Conservation (phyloP, 2,113 vertebrate species). For the Catagonus wagneri region DNA sequence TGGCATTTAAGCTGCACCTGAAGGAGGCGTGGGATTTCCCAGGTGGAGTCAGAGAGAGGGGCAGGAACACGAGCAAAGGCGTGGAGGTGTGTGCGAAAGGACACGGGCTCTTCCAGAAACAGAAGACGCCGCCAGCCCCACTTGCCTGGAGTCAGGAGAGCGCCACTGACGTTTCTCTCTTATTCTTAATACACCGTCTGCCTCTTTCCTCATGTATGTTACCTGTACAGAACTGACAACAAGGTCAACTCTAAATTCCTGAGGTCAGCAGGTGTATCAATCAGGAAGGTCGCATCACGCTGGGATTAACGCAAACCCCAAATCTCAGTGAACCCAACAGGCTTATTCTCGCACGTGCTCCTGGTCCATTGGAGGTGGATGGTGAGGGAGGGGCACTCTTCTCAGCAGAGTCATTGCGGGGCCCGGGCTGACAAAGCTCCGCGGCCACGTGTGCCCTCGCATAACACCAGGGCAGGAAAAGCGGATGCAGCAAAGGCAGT, state of each 20-base stretch:
- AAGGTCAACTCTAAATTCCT: not conserved
- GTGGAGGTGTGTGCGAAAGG: not conserved
- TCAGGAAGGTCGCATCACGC: not conserved
- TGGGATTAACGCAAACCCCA: not conserved
- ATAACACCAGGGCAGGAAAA: not conserved
- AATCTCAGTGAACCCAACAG: not conserved
- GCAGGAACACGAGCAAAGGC: not conserved
- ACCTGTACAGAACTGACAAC: not conserved
- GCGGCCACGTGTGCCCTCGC: not conserved
- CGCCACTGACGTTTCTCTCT: not conserved
- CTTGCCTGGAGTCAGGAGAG: not conserved
- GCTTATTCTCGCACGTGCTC: not conserved
- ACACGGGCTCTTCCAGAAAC: not conserved
- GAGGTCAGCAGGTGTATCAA: not conserved
- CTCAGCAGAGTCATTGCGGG: not conserved
- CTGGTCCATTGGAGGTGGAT: too few relatives aligned
- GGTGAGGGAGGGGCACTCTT: not conserved
- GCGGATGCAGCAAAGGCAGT: rapidly evolving
- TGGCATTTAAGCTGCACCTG: not conserved
- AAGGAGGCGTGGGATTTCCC: not conserved
- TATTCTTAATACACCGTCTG: not conserved
- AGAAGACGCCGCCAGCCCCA: not conserved
- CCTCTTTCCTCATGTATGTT: not conserved
- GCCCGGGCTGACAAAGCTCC: not conserved
- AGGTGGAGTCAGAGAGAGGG: not conserved